Evolutionary conservation across 2,888 invertebrate genomes (phyloP), one percentile per base, ranked within the genome.

Genomic region (Loripinus fragilis): DNA sequence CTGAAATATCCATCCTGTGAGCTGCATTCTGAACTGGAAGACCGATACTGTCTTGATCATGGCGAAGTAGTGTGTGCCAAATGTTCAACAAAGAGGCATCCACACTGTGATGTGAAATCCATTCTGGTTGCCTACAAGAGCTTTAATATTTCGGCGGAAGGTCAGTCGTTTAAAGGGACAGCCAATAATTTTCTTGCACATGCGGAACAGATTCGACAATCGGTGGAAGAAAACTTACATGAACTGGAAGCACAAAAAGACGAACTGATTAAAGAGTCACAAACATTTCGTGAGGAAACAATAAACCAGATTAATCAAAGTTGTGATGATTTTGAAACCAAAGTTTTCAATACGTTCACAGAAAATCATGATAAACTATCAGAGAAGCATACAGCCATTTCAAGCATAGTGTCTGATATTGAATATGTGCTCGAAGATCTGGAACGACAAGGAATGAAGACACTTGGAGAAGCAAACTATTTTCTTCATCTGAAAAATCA

Each of bases 251-350:
- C 30, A 60, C 60, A 60, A 33, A 60, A 33, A 20, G 28, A 60
- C 17, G 8, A 60, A 17, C 60, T 60, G 15, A 60, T 60, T 33
- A 10, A 60, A 17, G 60, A 60, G 20, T 60, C 60, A 8, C 60
- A 60, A 33, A 33, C 30, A 1, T 60, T 60, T 33, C 30, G 60
- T 10, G 23, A 17, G 7, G 33, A 33, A 5, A 60, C 28, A 10
- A 33, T 23, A 7, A 60, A 30, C 10, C 60, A 60, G n/a, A 60
- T 60, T 5, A 60, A 28, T 17, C 60, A 60, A 60, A 60, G 60
- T 17, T 60, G 60, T 23, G 60, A 60, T n/a, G 60, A 60, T 20
- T 60, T 60, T 33, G 60, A 60, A 33, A 60, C 33, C 30, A 60
- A 60, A 7, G 60, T 60, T 2, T 33, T 60, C 1, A 60, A 23